Conservation (phyloP, 2,888 invertebrate species). For the Chouioia cunea region DNA sequence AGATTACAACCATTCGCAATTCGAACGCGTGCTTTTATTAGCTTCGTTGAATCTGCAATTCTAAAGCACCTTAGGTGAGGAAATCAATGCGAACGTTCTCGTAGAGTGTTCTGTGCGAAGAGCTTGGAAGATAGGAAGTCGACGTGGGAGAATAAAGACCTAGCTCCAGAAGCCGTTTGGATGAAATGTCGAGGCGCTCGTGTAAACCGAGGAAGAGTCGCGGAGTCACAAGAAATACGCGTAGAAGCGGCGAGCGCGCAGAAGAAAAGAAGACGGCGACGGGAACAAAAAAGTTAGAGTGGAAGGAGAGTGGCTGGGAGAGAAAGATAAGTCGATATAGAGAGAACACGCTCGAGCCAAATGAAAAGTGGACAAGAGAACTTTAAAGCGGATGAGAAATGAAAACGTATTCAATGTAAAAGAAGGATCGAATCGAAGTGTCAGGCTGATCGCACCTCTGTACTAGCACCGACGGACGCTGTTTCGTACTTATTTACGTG, state of each 20-base stretch:
- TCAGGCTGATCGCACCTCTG: too few species aligned
- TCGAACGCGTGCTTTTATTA: constrained; percentile 36
- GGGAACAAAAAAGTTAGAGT: neutral
- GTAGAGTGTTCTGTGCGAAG: neutral
- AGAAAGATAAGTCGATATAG: constrained; percentile 10
- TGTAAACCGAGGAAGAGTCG: too few species aligned
- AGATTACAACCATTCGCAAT: constrained; percentile 30
- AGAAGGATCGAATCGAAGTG: too few species aligned
- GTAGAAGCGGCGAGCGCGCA: constrained; percentile 1
- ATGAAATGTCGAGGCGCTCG: constrained; percentile 11
- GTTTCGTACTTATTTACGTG: neutral
- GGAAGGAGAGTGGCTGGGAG: constrained; percentile 46
- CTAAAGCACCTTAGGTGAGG: neutral
- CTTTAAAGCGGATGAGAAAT: neutral
- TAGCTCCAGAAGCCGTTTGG: constrained; percentile 29
- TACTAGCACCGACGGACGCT: neutral
- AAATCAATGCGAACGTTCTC: too few species aligned
- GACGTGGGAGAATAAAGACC: neutral
- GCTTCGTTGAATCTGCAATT: constrained; percentile 18
- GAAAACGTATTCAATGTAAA: too few species aligned
- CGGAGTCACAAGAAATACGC: neutral
- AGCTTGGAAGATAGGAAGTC: constrained; percentile 27
- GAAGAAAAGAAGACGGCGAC: constrained; percentile 6
- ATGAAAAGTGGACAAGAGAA: neutral
- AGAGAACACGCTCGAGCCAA: neutral